These are phyloP conservation scores for Cepaea nemoralis DNA, from an alignment of 1,140 invertebrate species.

Conservation along the genomic window DNA sequence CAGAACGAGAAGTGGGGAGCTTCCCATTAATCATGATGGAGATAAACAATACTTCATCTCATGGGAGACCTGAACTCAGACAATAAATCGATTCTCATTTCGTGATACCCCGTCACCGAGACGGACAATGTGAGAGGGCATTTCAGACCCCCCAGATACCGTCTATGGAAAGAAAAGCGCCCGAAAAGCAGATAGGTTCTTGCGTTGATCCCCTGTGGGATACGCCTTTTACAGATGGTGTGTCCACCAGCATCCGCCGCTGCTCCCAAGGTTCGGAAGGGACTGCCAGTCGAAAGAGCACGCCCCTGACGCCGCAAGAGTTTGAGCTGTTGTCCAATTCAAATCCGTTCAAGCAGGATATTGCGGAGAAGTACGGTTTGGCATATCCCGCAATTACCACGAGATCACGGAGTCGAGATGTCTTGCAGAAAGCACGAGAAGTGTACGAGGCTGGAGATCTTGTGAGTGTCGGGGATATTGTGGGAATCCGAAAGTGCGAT, in stretches of 20 bases:
- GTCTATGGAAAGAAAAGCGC: constrained; percentile 7
- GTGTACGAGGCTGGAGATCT: not conserved
- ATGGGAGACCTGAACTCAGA: not conserved
- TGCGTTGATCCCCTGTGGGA: constrained; percentile 8
- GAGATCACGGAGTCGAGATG: not conserved
- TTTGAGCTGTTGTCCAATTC: constrained; percentile 34
- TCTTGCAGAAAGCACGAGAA: not conserved
- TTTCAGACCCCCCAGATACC: not conserved
- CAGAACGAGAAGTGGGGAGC: not conserved
- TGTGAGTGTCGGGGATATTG: not conserved
- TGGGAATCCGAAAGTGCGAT: not conserved
- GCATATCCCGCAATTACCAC: constrained; percentile 30
- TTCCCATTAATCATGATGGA: not conserved
- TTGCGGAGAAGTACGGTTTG: constrained; percentile 36
- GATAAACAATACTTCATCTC: not conserved
- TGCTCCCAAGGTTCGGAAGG: not conserved
- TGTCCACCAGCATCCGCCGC: not conserved
- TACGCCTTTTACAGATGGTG: not conserved
- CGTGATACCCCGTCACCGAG: not conserved
- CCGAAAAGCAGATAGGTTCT: not conserved
- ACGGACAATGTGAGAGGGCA: not conserved
- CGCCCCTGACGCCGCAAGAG: constrained; percentile 35
- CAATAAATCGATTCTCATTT: not conserved
- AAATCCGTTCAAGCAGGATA: constrained; percentile 39
- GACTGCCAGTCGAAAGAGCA: not conserved